These are phyloP conservation scores for Drosophila pallidifrons DNA, from an alignment of 1,140 invertebrate genomes.

Conservation along the genomic window DNA sequence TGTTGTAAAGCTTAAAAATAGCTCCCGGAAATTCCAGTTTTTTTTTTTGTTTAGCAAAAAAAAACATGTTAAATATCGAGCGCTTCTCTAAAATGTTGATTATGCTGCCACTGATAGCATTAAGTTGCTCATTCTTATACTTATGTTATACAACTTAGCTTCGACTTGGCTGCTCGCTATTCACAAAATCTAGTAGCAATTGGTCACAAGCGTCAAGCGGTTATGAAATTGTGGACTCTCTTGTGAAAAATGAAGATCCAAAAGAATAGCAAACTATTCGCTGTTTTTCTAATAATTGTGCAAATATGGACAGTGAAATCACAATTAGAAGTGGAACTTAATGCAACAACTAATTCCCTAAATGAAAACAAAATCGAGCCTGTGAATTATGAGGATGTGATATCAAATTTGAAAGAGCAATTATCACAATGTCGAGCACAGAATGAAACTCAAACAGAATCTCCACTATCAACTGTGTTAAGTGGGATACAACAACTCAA, in stretches of 20 bases:
- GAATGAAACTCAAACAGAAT: not conserved
- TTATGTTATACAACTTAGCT: no score
- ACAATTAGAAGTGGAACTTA: not conserved
- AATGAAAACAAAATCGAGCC: not conserved
- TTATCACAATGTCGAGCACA: not conserved
- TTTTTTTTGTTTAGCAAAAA: no score
- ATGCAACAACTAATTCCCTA: not conserved
- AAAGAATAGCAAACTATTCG: not conserved
- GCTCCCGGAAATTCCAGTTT: no score
- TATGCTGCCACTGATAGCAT: no score
- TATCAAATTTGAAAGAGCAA: conserved; percentile 1
- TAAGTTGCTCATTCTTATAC: no score
- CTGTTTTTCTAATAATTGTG: not conserved
- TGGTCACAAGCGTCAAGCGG: no score
- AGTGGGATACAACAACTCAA: not conserved
- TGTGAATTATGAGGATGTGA: not conserved
- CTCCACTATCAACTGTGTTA: not conserved
- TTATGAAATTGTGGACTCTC: no score
- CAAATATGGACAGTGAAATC: not conserved
- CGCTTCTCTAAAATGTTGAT: no score
- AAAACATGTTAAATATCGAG: no score
- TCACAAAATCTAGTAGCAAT: no score
- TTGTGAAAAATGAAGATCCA: not conserved
- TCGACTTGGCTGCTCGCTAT: no score
- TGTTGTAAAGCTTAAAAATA: no score